These are phyloP conservation scores for Polypedilum vanderplanki DNA, from an alignment of 1,140 invertebrate genomes.

Conservation along the genomic window DNA sequence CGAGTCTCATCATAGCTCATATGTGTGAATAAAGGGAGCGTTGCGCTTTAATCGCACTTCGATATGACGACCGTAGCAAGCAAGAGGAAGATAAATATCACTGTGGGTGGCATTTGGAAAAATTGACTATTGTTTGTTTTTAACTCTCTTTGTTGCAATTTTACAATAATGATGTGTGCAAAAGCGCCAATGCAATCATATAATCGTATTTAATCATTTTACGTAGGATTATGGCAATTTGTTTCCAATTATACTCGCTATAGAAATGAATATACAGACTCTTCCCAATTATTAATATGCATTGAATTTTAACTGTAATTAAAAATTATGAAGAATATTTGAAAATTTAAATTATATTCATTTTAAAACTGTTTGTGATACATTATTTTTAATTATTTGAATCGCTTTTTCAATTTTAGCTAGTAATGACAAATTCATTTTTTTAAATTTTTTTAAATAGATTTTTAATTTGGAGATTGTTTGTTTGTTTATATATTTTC, in stretches of 20 bases:
- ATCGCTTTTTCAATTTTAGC: too few relatives aligned
- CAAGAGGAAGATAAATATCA: too few relatives aligned
- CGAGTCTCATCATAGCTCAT: not conserved
- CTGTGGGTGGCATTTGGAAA: not conserved
- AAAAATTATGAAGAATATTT: too few relatives aligned
- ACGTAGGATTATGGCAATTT: conserved; percentile 17
- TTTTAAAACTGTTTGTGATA: too few relatives aligned
- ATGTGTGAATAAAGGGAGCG: not conserved
- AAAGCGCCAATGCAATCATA: not conserved
- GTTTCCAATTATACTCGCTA: not conserved
- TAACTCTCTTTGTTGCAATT: not conserved
- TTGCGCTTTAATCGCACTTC: not conserved
- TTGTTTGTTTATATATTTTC: too few relatives aligned
- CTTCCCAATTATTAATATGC: not conserved
- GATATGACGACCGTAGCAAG: not conserved
- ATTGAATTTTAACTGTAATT: too few relatives aligned
- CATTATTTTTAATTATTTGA: too few relatives aligned
- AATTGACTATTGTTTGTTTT: conserved; percentile 19
- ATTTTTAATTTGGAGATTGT: too few relatives aligned
- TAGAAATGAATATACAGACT: not conserved
- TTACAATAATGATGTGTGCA: not conserved
- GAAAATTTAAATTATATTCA: too few relatives aligned
- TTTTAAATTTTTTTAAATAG: too few relatives aligned
- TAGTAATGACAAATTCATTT: too few relatives aligned
- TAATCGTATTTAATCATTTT: conserved; percentile 7